Evolutionary conservation across 2,113 vertebrate species (phyloP), one percentile per base, ranked within the genome.

Genomic region (Xenopus borealis): DNA sequence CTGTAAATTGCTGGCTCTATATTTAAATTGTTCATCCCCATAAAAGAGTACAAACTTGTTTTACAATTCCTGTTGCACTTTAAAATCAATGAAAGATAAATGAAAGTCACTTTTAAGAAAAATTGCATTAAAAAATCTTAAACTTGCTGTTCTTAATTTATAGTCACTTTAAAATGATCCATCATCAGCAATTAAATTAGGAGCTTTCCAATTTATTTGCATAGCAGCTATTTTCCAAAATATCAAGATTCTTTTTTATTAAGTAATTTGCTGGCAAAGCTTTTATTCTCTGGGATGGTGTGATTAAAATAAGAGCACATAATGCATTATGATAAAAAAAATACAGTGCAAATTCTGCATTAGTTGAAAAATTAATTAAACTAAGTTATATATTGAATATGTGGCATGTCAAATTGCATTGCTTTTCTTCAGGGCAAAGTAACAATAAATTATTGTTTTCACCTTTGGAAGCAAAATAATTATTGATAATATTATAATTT

Each of bases 251-350:
- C 63, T 27, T 20, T 64, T 69, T 19, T 44, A 63, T 75, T 53
- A 62, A 62, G 65, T 45, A 40, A 52, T 45, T 45, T 63, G 50
- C 47, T 65, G 75, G 75, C 75, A 77, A 65, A 20, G 57, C 23
- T 71, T 63, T 70, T 2, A 33, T 23, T 69, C 62, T 62, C 47
- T 62, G 59, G 46, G 57, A 33, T 13, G 53, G 4, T 33, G 6
- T 65, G n/a, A 46, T 30, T 53, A 55, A 72, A 74, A 57, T 59
- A 59, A 61, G 59, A 61, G 66, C 59, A 61, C 47, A 17, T 59
- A 17, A 66, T 75, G 59, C 11, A 67, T 61, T 67, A 67, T 18
- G 52, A 75, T 67, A 67, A 75, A 47, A n/a, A 27, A 52, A 20
- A 27, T 10, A 16, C 14, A 10, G 33, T 40, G 7, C 33, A 40